Evolutionary conservation across 2,113 vertebrate genomes (phyloP).

Genomic region (Triplophysa siluroides): DNA sequence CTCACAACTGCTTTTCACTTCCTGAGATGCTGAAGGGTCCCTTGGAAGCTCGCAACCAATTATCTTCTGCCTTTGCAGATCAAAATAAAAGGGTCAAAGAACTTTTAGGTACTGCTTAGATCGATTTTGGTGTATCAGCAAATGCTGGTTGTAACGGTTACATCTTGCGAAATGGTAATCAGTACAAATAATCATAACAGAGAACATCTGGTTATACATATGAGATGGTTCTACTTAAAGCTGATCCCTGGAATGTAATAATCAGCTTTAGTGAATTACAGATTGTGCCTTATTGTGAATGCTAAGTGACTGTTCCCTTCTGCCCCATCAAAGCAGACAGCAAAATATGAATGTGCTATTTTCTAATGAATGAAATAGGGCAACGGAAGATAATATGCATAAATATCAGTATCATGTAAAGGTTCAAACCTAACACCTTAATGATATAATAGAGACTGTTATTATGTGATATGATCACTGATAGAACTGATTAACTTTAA

Average conservation of each 20-base stretch:
- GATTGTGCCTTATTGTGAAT: slow-evolving; percentile 21
- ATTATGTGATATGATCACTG: slow-evolving; percentile 55
- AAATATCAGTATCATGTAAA: background rate
- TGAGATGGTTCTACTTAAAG: background rate
- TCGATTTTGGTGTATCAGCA: background rate
- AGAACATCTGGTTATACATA: slow-evolving; percentile 22
- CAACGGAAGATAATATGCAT: background rate
- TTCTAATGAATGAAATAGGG: slow-evolving; percentile 11
- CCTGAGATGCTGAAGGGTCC: slow-evolving; percentile 70
- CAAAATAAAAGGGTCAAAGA: slow-evolving; percentile 10
- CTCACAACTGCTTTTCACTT: slow-evolving; percentile 76
- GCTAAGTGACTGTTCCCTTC: background rate
- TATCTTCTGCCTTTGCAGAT: slow-evolving; percentile 3
- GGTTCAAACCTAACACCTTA: background rate
- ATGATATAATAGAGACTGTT: slow-evolving; percentile 59
- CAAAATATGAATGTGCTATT: slow-evolving; percentile 22
- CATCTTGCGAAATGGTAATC: slow-evolving; percentile 13
- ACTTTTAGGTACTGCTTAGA: slow-evolving; percentile 18
- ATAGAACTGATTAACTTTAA: slow-evolving; percentile 34
- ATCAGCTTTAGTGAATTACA: background rate
- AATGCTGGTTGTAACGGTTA: slow-evolving; percentile 9
- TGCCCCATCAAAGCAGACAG: slow-evolving; percentile 27
- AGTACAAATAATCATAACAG: background rate
- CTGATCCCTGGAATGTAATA: slow-evolving; percentile 20
- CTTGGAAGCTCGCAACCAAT: slow-evolving; percentile 46